phyloP scores from a whole-genome alignment of 30 jellyfish, hydroid and myxozoan species.

The Chrysaora quinquecirrha region DNA sequence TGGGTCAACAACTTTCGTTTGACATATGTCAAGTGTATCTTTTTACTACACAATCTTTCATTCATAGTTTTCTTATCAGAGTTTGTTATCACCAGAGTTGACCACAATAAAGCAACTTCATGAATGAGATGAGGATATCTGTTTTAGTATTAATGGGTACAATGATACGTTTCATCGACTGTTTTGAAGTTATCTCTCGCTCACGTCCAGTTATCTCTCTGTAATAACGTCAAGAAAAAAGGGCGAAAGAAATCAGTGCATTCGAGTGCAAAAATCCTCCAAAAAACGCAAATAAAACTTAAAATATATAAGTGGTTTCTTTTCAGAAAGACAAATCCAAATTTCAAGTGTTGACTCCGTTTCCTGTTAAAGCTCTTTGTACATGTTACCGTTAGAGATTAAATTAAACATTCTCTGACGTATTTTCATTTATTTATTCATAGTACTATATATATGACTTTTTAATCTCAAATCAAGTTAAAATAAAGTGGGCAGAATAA shows the following conservation, averaged over 20 bases:
- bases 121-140: background rate
- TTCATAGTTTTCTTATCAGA: background rate
- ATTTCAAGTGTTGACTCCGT: conserved; percentile 10
- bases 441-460: too few species aligned
- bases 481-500: background rate
- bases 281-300: too few species aligned
- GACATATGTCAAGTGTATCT: conserved; percentile 1
- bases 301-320: too few species aligned
- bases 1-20: background rate
- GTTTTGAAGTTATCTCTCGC: too few species aligned
- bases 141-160: too few species aligned
- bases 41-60: background rate
- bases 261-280: too few species aligned
- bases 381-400: background rate
- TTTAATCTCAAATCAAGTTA: too few species aligned
- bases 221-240: too few species aligned
- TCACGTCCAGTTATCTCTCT: too few species aligned
- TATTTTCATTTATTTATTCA: too few species aligned
- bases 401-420: background rate
- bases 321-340: background rate
- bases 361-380: background rate
- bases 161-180: too few species aligned
- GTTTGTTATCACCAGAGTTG: background rate
- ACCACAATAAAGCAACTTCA: background rate
- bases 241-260: too few species aligned